Base-by-base conservation (phyloP, 1,140 invertebrate species). In the Gryon sp. region DNA sequence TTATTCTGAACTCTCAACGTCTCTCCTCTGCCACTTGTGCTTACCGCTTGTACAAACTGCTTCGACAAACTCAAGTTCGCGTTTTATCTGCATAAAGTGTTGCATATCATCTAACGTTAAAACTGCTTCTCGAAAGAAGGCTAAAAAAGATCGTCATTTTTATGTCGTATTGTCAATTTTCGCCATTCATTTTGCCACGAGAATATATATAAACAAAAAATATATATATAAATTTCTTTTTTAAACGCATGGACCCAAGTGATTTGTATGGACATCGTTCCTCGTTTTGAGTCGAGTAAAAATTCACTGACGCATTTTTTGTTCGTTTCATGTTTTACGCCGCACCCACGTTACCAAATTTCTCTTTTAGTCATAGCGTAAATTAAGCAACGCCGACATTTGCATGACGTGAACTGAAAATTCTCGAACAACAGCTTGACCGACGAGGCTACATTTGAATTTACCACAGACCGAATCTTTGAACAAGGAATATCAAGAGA, bases 391-490 rank as follows among this genome's bases (percentile, higher is more conserved):
- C 34, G 12, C 41, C 50, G 30, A 63, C 40, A 77, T 78, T 78
- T 78, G 63, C 75, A 73, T 79, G 75, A 68, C 70, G 70, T 34
- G 66, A 52, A 32, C 41, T 38, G 43, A 65, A 68, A 72, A 53
- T 73, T 66, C 28, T 68, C 26, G 20, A 73, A 83, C 82, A 80
- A 78, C 82, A 84, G 82, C 81, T 82, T 83, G 81, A 75, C 59
- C 53, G 79, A 83, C 80, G 59, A 81, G 80, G 45, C 30, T 66
- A 75, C 76, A 83, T 83, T 83, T 81, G 77, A 83, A 83, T 83
- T 82, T 83, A 79, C 70, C 81, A 74, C 75, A 63, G 66, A 76
- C 66, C 66, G 50, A 40, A 40, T 66, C 62, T 70, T 60, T 34
- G 41, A 41, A 70, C 73, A 59, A 46, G 40, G 53, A 41, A 70